Conservation (phyloP, 2,113 vertebrate species). For the Nothocercus nigrocapillus region DNA sequence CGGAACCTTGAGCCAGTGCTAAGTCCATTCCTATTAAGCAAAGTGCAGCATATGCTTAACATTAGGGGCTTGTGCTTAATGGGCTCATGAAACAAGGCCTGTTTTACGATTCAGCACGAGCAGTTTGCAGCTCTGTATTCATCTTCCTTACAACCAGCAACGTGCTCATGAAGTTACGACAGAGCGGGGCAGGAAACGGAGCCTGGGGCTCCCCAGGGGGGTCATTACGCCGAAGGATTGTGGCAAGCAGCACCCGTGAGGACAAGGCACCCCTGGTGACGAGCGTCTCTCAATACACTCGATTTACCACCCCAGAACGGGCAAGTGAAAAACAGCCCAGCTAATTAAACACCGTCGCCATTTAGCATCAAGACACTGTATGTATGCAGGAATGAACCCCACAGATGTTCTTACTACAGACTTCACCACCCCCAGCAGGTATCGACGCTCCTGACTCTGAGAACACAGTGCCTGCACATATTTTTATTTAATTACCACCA, state of each 20-base stretch:
- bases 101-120: neutral
- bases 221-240: neutral
- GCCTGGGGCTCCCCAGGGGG: neutral
- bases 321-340: neutral
- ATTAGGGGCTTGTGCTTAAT: neutral
- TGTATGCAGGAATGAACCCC: neutral
- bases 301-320: neutral
- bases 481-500: slow-evolving; percentile 47
- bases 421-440: slow-evolving; percentile 1
- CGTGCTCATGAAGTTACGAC: rapidly evolving
- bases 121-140: slow-evolving; percentile 20
- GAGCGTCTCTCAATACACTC: neutral
- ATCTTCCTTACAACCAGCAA: neutral
- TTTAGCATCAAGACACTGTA: neutral
- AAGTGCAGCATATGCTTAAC: slow-evolving; percentile 21
- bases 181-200: neutral
- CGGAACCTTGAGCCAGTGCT: neutral
- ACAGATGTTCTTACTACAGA: neutral
- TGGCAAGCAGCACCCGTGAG: neutral
- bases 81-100: neutral
- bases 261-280: rapidly evolving
- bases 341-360: neutral
- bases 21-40: neutral
- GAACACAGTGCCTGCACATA: neutral
- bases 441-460: neutral